These are phyloP conservation scores for Leucania comma DNA, from an alignment of 2,888 invertebrate species.

Conservation along the genomic window DNA sequence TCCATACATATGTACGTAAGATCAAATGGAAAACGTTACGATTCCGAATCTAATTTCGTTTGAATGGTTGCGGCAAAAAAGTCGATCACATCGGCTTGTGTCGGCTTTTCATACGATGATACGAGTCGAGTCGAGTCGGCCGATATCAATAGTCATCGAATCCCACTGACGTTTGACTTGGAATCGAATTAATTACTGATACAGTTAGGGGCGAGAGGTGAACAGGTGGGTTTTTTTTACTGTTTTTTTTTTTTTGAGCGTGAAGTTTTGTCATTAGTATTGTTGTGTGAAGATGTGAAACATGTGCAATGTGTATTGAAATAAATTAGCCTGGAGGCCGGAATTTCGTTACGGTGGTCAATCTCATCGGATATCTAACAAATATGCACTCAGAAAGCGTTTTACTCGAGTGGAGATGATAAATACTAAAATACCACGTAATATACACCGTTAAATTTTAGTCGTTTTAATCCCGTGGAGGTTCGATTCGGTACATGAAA, in stretches of 20 bases:
- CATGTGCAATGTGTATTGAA: neutral
- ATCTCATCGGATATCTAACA: too few species aligned
- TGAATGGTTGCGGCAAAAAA: constrained; percentile 85
- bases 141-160: constrained; percentile 86
- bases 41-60: constrained; percentile 87
- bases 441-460: too few species aligned
- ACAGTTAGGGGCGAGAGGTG: constrained; percentile 80
- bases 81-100: constrained; percentile 83
- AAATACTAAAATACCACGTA: too few species aligned
- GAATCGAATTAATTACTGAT: constrained; percentile 84
- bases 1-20: constrained; percentile 28
- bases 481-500: too few species aligned
- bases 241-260: constrained; percentile 47
- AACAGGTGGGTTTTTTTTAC: constrained; percentile 73
- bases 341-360: too few species aligned
- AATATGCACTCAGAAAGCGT: too few species aligned
- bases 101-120: constrained; percentile 82
- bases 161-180: constrained; percentile 74
- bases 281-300: constrained; percentile 11
- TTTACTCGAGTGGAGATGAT: too few species aligned
- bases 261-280: constrained; percentile 51
- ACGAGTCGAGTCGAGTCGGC: constrained; percentile 59
- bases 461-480: too few species aligned
- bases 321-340: too few species aligned
- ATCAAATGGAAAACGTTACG: constrained; percentile 74